These are phyloP conservation scores for Pseudomyrmex pallidus DNA, from an alignment of 1,140 invertebrate genomes.

Conservation along the genomic window DNA sequence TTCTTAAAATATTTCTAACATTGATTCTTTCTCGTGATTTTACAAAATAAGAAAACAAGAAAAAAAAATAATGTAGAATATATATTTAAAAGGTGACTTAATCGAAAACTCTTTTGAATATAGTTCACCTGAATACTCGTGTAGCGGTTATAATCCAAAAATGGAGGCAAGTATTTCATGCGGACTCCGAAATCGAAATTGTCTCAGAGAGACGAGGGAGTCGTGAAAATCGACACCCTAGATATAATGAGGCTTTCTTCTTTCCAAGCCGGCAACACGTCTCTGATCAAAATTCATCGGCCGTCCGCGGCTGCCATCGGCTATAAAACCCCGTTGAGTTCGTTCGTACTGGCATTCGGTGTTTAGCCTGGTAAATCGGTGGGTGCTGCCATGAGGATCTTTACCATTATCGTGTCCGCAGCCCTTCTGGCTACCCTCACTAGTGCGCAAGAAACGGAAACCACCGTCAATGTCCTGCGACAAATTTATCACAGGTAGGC, in stretches of 20 bases:
- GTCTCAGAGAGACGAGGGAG: conserved; percentile 39
- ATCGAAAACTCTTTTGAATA: neutral
- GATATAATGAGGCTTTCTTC: conserved; percentile 83
- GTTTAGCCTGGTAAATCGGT: conserved; percentile 80
- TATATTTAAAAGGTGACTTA: neutral
- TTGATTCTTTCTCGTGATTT: no score
- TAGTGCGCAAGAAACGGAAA: conserved; percentile 72
- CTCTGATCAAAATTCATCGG: conserved; percentile 80
- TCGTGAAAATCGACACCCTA: conserved; percentile 77
- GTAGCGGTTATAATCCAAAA: neutral
- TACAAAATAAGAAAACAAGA: no score
- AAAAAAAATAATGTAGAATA: neutral
- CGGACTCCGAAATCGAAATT: conserved; percentile 69
- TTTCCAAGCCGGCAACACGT: conserved; percentile 79
- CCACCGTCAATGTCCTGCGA: conserved; percentile 78
- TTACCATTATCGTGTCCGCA: conserved; percentile 69
- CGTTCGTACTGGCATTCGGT: conserved; percentile 81
- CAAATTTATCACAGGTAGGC: conserved; percentile 82
- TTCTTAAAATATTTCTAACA: no score
- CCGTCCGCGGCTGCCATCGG: conserved; percentile 76
- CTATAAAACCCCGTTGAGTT: conserved; percentile 82
- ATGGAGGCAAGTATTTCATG: conserved; percentile 55
- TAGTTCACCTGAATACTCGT: neutral
- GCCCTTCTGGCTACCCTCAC: conserved; percentile 72
- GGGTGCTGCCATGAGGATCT: conserved; percentile 76